Base-by-base conservation (phyloP, 2,888 invertebrate species). In the Chalcosyrphus nemorum region DNA sequence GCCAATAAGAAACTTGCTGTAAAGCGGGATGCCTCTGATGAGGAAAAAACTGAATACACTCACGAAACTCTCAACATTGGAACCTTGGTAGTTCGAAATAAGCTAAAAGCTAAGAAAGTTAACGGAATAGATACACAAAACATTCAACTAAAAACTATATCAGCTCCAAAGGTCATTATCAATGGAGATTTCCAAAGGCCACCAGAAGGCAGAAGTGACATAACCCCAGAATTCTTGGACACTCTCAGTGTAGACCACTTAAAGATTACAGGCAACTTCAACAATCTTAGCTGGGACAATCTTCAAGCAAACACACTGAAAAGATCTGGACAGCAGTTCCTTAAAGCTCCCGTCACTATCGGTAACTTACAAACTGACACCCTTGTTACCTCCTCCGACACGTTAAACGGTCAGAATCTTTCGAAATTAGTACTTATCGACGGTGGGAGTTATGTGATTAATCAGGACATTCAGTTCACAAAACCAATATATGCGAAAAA, bases 251-350 rank as follows among this genome's bases (percentile, higher is more conserved):
- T 92, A 1, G 89, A 92, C 70, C 89, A 92, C 24, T 86, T 93
- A 9, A 87, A 89, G 11, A 88, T 93, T 11, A 88, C 88, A 2
- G 93, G 92, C n/a, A 89, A 88, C 9, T 87, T 94, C 0, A 94
- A 94, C 88, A 90, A 91, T 7, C 87, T 92, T 2, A 89, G 90
- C 66, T 90, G 94, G 86, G 86, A 88, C 0, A 88, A 91, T 7
- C 87, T 94, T 27, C 80, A 92, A 21, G 89, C 92, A 63, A 91
- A 92, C 82, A 90, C 92, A 0, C 88, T 94, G 9, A 93, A 91
- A 88, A 91, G 90, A 17, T 86, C 86, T 1, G 93, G 92, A 1
- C 87, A 92, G 86, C 94, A 94, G 89, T 88, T 89, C 35, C 88
- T 94, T 3, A 91, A 89, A 27, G 86, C 88, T 2, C 59, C 87